These are phyloP conservation scores for Lycia hirtaria DNA, from an alignment of 2,888 invertebrate genomes.

Conservation along the genomic window DNA sequence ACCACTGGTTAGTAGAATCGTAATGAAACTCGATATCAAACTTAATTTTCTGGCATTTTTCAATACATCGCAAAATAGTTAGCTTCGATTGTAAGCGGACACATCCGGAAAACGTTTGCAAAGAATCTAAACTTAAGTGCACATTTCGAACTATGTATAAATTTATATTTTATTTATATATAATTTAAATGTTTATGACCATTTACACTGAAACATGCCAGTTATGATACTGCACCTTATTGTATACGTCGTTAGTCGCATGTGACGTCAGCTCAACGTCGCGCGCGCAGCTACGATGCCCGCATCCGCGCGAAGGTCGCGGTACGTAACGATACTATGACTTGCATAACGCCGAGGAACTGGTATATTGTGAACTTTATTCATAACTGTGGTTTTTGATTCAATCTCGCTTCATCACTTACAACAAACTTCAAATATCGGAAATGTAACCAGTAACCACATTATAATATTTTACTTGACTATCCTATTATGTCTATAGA, in stretches of 20 bases:
- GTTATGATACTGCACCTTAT: conserved; percentile 10
- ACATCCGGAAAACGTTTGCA: too few relatives aligned
- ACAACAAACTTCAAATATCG: too few relatives aligned
- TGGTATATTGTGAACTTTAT: conserved; percentile 2
- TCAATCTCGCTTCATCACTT: background rate
- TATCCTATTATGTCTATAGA: background rate
- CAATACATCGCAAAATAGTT: too few relatives aligned
- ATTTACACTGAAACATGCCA: background rate
- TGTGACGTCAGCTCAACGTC: conserved; percentile 44
- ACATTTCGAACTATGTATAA: too few relatives aligned
- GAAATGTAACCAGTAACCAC: background rate
- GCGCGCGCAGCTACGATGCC: conserved; percentile 27
- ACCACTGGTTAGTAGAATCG: too few relatives aligned
- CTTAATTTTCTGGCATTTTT: too few relatives aligned
- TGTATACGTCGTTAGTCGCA: background rate
- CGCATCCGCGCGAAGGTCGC: conserved; percentile 50
- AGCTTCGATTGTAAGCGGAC: too few relatives aligned
- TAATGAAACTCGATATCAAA: too few relatives aligned
- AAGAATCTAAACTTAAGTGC: too few relatives aligned
- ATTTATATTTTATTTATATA: too few relatives aligned
- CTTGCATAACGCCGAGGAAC: conserved; percentile 56
- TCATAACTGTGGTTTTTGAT: background rate
- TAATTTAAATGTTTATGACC: too few relatives aligned
- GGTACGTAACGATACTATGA: conserved; percentile 45
- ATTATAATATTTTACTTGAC: background rate